A percentile compares a stretch with the other conserved stretches of the same genome.
phyloP scores from a whole-genome alignment of 1,140 invertebrate genomes.

The Tetranychus cinnabarinus region DNA sequence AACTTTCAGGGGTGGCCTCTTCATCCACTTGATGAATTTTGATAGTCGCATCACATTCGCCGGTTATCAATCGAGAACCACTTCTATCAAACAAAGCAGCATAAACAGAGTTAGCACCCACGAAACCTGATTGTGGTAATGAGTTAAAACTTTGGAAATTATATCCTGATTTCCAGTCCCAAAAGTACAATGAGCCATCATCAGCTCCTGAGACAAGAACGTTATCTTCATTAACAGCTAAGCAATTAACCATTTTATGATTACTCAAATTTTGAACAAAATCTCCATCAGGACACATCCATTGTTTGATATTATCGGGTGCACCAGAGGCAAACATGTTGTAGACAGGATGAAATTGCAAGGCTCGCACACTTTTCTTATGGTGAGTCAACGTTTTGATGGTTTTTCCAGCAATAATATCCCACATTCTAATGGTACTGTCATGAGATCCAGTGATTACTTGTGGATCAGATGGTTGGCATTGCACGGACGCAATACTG shows the following conservation, averaged over 20 bases:
- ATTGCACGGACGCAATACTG: constrained; percentile 78
- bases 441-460: constrained; percentile 42
- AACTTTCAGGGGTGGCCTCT: constrained; percentile 74
- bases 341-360: constrained; percentile 69
- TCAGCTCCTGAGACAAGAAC: constrained; percentile 93
- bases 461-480: constrained; percentile 80
- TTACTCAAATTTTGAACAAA: constrained; percentile 93
- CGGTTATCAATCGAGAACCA: constrained; percentile 73
- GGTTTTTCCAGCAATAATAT: constrained; percentile 82
- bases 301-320: constrained; percentile 97
- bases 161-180: constrained; percentile 97
- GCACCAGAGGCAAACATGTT: constrained; percentile 94
- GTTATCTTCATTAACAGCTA: constrained; percentile 76
- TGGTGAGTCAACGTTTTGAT: constrained; percentile 90
- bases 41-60: constrained; percentile 96
- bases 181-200: constrained; percentile 92
- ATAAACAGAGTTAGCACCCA: constrained; percentile 96
- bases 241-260: constrained; percentile 87
- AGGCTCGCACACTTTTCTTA: constrained; percentile 85
- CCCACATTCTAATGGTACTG: constrained; percentile 71
- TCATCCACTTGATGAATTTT: constrained; percentile 98
- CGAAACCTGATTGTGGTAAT: constrained; percentile 90
- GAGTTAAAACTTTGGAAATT: constrained; percentile 87
- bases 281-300: constrained; percentile 93
- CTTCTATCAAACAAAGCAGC: constrained; percentile 82